A percentile compares a stretch with the other conserved stretches of the same genome.
phyloP scores from a whole-genome alignment of 2,797 vertebrate genomes.

The Harpagifer antarcticus region DNA sequence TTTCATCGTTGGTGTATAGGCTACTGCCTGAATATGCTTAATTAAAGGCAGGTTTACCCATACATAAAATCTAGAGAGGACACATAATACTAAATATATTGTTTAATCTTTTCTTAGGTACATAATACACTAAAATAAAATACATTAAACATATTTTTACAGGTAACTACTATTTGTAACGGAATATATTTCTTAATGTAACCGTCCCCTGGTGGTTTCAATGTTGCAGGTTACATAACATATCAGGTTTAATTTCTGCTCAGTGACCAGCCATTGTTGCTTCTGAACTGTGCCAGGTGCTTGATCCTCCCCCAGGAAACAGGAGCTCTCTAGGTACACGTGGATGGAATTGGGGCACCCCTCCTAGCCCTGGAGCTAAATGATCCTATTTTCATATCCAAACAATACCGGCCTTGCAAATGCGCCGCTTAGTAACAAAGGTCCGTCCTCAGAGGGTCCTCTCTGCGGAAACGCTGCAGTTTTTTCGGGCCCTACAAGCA shows the following conservation, averaged over 20 bases:
- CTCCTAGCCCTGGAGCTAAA: constrained; percentile 36
- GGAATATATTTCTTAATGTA: too few relatives aligned
- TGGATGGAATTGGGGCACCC: constrained; percentile 40
- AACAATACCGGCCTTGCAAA: constrained; percentile 23
- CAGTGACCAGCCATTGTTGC: constrained; percentile 35
- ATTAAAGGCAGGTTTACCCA: too few relatives aligned
- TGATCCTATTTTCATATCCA: constrained; percentile 51
- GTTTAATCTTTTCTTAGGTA: too few relatives aligned
- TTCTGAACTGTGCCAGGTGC: constrained; percentile 58
- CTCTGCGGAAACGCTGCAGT: constrained; percentile 37
- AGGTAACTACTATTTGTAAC: too few relatives aligned
- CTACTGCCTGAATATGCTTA: too few relatives aligned
- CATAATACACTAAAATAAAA: too few relatives aligned
- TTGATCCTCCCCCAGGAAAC: constrained; percentile 65
- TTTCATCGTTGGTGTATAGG: too few relatives aligned
- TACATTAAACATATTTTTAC: too few relatives aligned
- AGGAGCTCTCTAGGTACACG: constrained; percentile 52
- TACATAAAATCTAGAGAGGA: too few relatives aligned
- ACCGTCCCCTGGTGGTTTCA: background rate
- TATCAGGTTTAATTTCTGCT: constrained; percentile 49
- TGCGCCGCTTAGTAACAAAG: constrained; percentile 15
- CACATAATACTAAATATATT: too few relatives aligned
- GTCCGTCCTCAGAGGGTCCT: background rate
- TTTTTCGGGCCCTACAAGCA: constrained; percentile 29
- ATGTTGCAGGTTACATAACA: background rate